phyloP scores from a whole-genome alignment of 1,140 invertebrate species.

The Notospermus geniculatus region DNA sequence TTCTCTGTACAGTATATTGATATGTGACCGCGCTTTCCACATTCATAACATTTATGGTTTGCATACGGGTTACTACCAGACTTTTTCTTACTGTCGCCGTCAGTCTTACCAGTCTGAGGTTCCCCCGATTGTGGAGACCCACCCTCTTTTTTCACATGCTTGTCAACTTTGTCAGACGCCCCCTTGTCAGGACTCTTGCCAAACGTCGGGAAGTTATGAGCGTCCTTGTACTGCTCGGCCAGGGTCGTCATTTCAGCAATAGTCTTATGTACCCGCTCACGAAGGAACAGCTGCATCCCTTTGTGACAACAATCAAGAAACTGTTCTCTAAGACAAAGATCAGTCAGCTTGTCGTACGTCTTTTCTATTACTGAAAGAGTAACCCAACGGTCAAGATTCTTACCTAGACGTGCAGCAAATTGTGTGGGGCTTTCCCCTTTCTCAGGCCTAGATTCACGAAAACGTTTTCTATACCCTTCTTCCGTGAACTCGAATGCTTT shows the following conservation, averaged over 20 bases:
- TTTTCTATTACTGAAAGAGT: background rate
- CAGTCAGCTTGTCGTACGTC: background rate
- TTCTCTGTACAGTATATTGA: too few species aligned
- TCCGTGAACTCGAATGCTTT: constrained; percentile 24
- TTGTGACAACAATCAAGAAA: background rate
- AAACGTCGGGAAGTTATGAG: too few species aligned
- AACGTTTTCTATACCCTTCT: constrained; percentile 21
- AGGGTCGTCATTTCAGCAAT: constrained; percentile 1
- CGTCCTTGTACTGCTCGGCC: constrained; percentile 6
- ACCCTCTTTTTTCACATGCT: too few species aligned
- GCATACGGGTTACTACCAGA: too few species aligned
- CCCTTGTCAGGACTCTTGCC: too few species aligned
- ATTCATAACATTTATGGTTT: too few species aligned
- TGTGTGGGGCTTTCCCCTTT: constrained; percentile 16
- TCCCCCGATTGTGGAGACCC: too few species aligned
- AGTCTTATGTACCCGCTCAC: background rate
- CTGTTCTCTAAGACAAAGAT: constrained; percentile 4
- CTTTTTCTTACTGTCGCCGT: too few species aligned
- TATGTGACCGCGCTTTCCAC: too few species aligned
- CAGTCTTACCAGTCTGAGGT: too few species aligned
- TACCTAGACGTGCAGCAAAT: background rate
- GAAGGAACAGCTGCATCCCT: background rate
- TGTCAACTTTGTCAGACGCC: too few species aligned
- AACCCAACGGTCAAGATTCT: constrained; percentile 5
- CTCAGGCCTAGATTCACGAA: constrained; percentile 14